Evolutionary conservation across 2,797 vertebrate genomes (phyloP), one percentile per base, ranked within the genome.

Genomic region (Chrysocyon brachyurus): DNA sequence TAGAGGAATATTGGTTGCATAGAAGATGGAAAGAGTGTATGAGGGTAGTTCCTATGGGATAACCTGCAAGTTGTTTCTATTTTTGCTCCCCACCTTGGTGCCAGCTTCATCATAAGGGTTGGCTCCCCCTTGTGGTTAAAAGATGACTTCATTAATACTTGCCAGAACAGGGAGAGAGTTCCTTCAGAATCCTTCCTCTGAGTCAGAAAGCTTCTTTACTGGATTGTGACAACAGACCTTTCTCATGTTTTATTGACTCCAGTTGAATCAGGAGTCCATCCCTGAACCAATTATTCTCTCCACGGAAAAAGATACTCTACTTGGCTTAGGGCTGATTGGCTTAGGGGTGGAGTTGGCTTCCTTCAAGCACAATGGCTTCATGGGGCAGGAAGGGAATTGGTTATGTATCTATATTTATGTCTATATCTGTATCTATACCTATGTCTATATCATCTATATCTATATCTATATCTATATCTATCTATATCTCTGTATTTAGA

Each of bases 81-180:
- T 90, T 89, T 78, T 68, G 33, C n/a, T 86, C 17, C 78, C 19
- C 8, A 72, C 12, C 33, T 14, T 54, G 24, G n/a, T 49, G 28
- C 46, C 21, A 19, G 24, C 26, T 63, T 66, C 73, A 8, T 64
- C 2, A 4, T 54, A 90, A 95, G 5, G 21, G 28, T 52, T 94
- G 90, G 64, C 93, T 87, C 87, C 90, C 93, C 64, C 93, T 96
- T 83, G 93, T 98, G 97, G 91, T 73, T 70, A 79, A 59, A 79
- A 88, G 82, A 33, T 64, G 70, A 49, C 70, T 90, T 79, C 46
- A 17, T 11, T 91, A 91, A 64, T 40, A 59, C 49, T 40, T 64
- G 22, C 22, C n/a, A 1, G 12, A 61, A n/a, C 4, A 49, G 2
- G 12, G 78, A 92, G 10, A 77, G 14, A 28, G 6, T 5, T 83